Evolutionary conservation across 2,113 vertebrate species (phyloP), one percentile per base, ranked within the genome.

Genomic region (Python bivittatus): DNA sequence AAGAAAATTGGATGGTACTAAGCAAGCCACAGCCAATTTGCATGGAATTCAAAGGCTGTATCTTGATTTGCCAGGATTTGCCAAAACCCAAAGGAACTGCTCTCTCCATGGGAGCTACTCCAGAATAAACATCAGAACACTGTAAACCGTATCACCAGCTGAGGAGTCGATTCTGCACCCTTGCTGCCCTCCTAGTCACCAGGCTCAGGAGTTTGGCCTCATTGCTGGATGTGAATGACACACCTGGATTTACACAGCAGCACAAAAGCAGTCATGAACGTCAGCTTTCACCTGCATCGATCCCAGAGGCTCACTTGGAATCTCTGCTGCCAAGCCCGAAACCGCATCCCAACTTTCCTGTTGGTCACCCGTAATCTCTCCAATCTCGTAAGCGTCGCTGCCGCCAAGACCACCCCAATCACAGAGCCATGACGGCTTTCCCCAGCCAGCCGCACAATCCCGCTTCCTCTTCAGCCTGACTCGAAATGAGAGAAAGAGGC

Each of bases 31-130:
- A 91, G 89, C 92, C 92, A 38, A 89, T 57, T 72, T 0, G 33
- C 48, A 52, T 90, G 64, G 93, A 9, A 33, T 0, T 84, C 68
- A 86, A 2, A 27, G 90, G 44, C 90, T 92, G 93, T 53, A 22
- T 90, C 15, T 23, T 60, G 33, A 53, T 56, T 54, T 89, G 22
- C n/a, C 60, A 42, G 79, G 93, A 87, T 92, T 33, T 58, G 89
- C 83, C 44, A 48, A n/a, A 88, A 22, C 86, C 38, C 38, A 3
- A 10, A 9, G 68, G 86, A 8, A 12, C 9, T 68, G 6, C 64
- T 48, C 25, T 17, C 23, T 72, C 84, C 60, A 54, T 5, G 5
- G 29, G 42, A 60, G 38, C 8, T 57, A 6, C 10, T 84, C 87
- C 54, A 10, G 9, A 57, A 29, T 38, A 7, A 48, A 27, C 86